Conservation (phyloP, 2,113 vertebrate genomes). For the Blennius ocellaris region DNA sequence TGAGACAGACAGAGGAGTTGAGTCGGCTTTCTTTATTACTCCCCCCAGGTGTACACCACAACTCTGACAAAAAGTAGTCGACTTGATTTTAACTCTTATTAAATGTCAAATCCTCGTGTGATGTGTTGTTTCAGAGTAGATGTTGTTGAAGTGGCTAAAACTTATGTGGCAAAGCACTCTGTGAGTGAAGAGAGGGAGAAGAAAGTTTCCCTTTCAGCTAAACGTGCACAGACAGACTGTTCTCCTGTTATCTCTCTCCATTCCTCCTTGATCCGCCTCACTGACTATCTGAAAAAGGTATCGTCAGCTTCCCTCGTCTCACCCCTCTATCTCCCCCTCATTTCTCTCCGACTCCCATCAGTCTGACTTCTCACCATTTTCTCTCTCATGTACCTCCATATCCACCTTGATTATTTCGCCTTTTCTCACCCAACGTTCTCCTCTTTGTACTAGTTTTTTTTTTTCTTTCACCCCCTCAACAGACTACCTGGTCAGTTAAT, state of each 20-base stretch:
- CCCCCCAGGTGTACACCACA: too few species aligned
- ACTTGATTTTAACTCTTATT: slow-evolving; percentile 29
- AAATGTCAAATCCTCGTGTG: slow-evolving; percentile 6
- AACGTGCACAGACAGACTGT: slow-evolving; percentile 57
- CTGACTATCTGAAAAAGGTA: slow-evolving; percentile 54
- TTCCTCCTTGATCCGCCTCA: slow-evolving; percentile 47
- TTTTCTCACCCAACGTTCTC: slow-evolving; percentile 1
- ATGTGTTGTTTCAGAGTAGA: slow-evolving; percentile 37
- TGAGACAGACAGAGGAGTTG: too few species aligned
- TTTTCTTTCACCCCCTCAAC: background rate
- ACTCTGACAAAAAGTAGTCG: too few species aligned
- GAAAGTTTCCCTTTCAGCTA: slow-evolving; percentile 46
- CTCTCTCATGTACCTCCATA: slow-evolving; percentile 5
- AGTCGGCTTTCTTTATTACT: too few species aligned
- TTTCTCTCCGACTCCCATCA: slow-evolving; percentile 39
- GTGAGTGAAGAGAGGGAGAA: slow-evolving; percentile 4
- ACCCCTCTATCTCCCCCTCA: slow-evolving; percentile 16
- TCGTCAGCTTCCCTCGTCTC: slow-evolving; percentile 48
- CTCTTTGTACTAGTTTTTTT: background rate
- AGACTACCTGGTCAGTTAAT: background rate
- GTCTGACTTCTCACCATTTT: slow-evolving; percentile 44
- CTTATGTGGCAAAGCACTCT: slow-evolving; percentile 48
- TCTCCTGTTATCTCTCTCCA: slow-evolving; percentile 59
- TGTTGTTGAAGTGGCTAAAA: slow-evolving; percentile 47
- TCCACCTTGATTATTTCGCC: slow-evolving; percentile 8